Conservation (phyloP, 2,113 vertebrate genomes). For the Alces alces region DNA sequence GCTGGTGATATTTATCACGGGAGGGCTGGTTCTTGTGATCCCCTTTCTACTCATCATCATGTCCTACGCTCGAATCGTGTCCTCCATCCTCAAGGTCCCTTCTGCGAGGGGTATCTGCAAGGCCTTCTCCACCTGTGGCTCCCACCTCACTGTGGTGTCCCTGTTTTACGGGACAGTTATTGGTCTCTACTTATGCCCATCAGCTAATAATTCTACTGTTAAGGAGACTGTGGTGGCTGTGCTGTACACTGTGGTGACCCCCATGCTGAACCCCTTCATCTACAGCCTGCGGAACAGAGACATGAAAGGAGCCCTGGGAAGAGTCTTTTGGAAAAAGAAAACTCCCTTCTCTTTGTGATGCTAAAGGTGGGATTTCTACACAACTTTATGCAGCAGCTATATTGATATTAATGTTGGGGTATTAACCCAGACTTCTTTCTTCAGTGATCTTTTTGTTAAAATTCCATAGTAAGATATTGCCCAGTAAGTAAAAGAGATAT, state of each 20-base stretch:
- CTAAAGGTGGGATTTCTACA: neutral
- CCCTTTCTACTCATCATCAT: slow-evolving; percentile 50
- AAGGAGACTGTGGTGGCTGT: neutral
- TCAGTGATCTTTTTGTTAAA: neutral
- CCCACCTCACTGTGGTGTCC: slow-evolving; percentile 60
- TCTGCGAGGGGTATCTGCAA: neutral
- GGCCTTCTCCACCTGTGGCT: slow-evolving; percentile 69
- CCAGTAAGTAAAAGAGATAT: neutral
- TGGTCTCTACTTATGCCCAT: neutral
- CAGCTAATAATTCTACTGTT: neutral
- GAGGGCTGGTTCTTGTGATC: neutral
- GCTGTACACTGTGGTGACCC: neutral
- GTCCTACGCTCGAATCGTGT: slow-evolving; percentile 55
- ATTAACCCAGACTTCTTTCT: neutral
- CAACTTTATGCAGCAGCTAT: neutral
- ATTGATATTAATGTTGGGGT: neutral
- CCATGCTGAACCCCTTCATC: neutral
- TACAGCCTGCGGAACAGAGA: neutral
- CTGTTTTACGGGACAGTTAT: slow-evolving; percentile 62
- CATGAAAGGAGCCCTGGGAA: neutral
- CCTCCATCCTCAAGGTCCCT: slow-evolving; percentile 39
- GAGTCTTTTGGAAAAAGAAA: neutral
- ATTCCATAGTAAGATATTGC: neutral
- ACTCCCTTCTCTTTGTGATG: neutral
- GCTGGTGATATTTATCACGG: slow-evolving; percentile 34